Conservation (phyloP, 2,113 vertebrate species). For the Mobula hypostoma region DNA sequence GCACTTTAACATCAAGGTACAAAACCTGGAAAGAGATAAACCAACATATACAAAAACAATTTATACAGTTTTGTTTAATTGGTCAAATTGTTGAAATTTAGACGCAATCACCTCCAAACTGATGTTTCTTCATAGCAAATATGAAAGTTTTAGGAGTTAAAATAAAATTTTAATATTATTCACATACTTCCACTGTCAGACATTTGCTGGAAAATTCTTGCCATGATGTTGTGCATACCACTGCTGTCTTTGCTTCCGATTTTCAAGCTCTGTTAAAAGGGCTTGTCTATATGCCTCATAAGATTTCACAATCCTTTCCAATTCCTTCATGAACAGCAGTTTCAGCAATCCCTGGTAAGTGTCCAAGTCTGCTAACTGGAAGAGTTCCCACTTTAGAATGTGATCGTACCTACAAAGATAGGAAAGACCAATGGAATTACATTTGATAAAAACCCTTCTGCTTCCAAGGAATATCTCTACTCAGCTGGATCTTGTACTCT, state of each 20-base stretch:
- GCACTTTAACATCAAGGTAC: background rate
- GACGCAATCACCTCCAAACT: background rate
- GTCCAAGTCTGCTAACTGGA: constrained; percentile 94
- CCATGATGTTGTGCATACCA: constrained; percentile 81
- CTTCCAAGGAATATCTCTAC: too few relatives aligned
- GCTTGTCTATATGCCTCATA: constrained; percentile 92
- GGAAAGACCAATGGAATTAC: background rate
- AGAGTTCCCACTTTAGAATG: constrained; percentile 97
- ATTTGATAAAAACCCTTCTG: background rate
- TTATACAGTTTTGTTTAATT: background rate
- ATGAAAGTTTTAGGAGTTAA: background rate
- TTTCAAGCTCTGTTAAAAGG: constrained; percentile 81
- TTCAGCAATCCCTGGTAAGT: constrained; percentile 98
- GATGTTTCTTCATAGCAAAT: background rate
- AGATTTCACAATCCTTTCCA: constrained; percentile 92
- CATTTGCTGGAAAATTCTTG: constrained; percentile 74
- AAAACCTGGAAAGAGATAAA: background rate
- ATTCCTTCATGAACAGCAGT: constrained; percentile 98
- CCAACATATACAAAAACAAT: constrained; percentile 13
- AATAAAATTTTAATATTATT: background rate
- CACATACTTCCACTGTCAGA: constrained; percentile 46
- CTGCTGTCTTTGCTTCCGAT: constrained; percentile 85
- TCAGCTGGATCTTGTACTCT: too few relatives aligned
- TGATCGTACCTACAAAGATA: constrained; percentile 81
- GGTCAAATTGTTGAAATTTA: constrained; percentile 15